phyloP scores from a whole-genome alignment of 2,888 invertebrate species.

The Cheilosia soror region DNA sequence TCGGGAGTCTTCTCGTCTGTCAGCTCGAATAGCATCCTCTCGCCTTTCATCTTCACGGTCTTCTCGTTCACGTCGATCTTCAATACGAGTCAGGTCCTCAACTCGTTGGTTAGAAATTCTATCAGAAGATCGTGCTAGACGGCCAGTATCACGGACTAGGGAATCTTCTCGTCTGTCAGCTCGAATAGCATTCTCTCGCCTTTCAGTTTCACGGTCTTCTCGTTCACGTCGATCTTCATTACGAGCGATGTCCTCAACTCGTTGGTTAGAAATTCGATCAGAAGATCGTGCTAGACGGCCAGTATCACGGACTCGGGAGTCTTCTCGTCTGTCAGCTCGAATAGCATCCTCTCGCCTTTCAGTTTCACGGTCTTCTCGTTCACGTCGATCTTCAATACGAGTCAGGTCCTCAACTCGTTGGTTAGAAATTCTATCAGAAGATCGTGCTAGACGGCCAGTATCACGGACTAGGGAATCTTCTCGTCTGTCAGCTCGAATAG shows the following conservation, averaged over 20 bases:
- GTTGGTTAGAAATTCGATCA: neutral
- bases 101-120: neutral
- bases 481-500: constrained; percentile 16
- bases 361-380: constrained; percentile 12
- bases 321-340: constrained; percentile 2
- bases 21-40: neutral
- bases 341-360: neutral
- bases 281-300: neutral
- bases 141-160: neutral
- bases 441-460: too few species aligned
- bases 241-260: neutral
- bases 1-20: constrained; percentile 9
- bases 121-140: constrained; percentile 1
- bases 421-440: neutral
- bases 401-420: constrained; percentile 4
- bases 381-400: constrained; percentile 11
- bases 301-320: neutral
- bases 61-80: neutral
- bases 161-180: constrained; percentile 22
- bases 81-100: neutral
- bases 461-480: neutral
- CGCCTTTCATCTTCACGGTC: neutral
- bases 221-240: constrained; percentile 1
- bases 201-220: neutral
- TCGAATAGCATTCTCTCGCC: constrained; percentile 7